These are phyloP conservation scores for Empis stercorea DNA, from an alignment of 2,888 invertebrate genomes.

Conservation along the genomic window DNA sequence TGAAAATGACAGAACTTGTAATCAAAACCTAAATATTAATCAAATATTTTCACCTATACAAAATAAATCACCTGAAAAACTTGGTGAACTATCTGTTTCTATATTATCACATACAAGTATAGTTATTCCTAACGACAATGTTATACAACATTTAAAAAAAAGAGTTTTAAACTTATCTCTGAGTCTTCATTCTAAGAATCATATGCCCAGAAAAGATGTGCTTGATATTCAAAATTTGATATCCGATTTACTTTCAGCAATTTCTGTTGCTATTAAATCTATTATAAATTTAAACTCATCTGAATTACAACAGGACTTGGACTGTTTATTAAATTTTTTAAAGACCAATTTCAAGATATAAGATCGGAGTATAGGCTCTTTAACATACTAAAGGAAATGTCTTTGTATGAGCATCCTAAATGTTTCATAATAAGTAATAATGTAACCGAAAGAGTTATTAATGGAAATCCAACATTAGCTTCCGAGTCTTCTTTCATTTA, in stretches of 20 bases:
- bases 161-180: conserved; percentile 3
- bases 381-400: conserved; percentile 8
- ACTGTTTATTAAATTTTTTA: conserved; percentile 8
- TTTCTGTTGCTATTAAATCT: background rate
- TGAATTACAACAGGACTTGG: conserved; percentile 4
- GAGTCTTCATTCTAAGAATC: conserved; percentile 3
- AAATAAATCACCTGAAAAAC: background rate
- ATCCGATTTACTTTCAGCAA: conserved; percentile 1
- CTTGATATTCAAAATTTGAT: conserved; percentile 6
- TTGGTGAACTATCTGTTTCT: background rate
- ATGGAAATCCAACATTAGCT: conserved; percentile 8
- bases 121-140: background rate
- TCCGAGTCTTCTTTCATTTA: conserved; percentile 1
- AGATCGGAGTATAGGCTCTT: conserved; percentile 8
- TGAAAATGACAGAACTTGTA: too few species aligned
- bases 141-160: conserved; percentile 1
- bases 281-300: background rate
- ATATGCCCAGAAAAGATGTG: conserved; percentile 7
- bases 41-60: too few species aligned
- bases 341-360: conserved; percentile 10
- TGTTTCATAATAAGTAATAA: conserved; percentile 1
- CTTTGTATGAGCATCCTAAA: conserved; percentile 8
- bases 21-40: background rate
- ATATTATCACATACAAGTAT: too few species aligned
- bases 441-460: conserved; percentile 4